phyloP scores from a whole-genome alignment of 2,797 vertebrate species.

The Rhinogobio ventralis region DNA sequence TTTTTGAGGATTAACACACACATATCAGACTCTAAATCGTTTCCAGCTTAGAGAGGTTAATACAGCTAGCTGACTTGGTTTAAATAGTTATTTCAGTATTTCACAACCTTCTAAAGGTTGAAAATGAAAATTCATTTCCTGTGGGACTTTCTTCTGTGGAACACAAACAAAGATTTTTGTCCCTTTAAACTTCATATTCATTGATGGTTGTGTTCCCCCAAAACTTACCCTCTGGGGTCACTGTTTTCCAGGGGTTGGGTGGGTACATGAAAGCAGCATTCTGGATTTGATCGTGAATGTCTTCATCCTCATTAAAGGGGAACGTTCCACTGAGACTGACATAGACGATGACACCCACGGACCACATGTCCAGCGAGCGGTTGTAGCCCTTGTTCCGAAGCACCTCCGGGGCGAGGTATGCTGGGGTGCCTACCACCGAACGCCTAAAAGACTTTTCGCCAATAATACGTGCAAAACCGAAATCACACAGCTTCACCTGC shows the following conservation, averaged over 20 bases:
- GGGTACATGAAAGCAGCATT: constrained; percentile 99
- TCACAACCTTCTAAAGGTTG: too few species aligned
- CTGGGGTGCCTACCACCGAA: constrained; percentile 95
- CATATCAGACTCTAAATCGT: neutral
- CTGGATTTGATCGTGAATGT: constrained; percentile 98
- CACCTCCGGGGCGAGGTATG: constrained; percentile 95
- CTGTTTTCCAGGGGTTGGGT: constrained; percentile 95
- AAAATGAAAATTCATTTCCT: neutral
- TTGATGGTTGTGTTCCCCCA: neutral
- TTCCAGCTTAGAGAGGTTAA: constrained; percentile 8
- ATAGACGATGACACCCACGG: constrained; percentile 96
- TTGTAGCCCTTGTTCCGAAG: constrained; percentile 97
- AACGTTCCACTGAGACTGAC: constrained; percentile 97
- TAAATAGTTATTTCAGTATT: constrained; percentile 10
- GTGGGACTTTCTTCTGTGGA: neutral
- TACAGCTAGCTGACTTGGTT: constrained; percentile 13
- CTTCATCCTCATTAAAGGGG: constrained; percentile 97
- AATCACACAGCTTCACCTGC: constrained; percentile 97
- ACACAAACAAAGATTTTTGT: neutral
- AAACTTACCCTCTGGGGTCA: constrained; percentile 88
- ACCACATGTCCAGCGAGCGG: constrained; percentile 98
- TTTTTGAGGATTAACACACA: constrained; percentile 15
- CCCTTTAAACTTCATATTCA: neutral
- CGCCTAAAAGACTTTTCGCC: constrained; percentile 96
- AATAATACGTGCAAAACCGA: constrained; percentile 96